Base-by-base conservation (phyloP, 23 tunicate species). In the Ciona savignyi region DNA sequence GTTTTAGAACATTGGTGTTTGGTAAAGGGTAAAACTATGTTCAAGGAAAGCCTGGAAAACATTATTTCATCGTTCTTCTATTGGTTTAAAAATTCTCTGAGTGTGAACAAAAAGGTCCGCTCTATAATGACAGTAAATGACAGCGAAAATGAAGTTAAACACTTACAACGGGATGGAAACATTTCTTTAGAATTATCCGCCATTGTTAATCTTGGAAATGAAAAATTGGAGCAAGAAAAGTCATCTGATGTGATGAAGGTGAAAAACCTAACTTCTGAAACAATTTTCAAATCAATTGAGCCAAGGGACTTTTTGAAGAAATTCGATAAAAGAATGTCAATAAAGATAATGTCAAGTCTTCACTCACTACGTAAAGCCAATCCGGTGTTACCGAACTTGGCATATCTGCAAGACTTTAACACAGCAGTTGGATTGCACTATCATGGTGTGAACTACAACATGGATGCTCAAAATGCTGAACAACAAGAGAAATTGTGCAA, bases 381-480 rank as follows among this genome's bases (percentile, higher is more conserved):
- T n/a, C n/a, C n/a, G n/a, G n/a, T n/a, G n/a, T n/a, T n/a, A n/a
- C 70, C 74, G 21, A 21, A 32, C 32, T 32, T 70, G 15, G 74
- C 33, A 21, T 33, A 70, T 29, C 34, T 70, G 24, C 74, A 70
- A 70, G 67, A 82, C 60, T 64, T 75, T 33, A 25, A 64, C n/a
- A 32, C 74, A 1, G 78, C 78, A 24, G 26, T 81, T 35, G 42
- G 31, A 24, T 56, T 51, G 1, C 66, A 68, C 19, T 74, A 81
- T 33, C 73, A 73, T 34, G 74, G 74, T 4, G 34, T 73, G 2
- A 66, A 34, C 19, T 85, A 60, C 66, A 85, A 85, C 60, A 49
- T 78, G n/a, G 91, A 85, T 67, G 84, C 82, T 29, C 49, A 60
- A n/a, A 66, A 30, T 2, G 66, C 91, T 27, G 91, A 85, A 73